Base-by-base conservation (phyloP, 2,113 vertebrate genomes). In the Lamprologus lemairii region DNA sequence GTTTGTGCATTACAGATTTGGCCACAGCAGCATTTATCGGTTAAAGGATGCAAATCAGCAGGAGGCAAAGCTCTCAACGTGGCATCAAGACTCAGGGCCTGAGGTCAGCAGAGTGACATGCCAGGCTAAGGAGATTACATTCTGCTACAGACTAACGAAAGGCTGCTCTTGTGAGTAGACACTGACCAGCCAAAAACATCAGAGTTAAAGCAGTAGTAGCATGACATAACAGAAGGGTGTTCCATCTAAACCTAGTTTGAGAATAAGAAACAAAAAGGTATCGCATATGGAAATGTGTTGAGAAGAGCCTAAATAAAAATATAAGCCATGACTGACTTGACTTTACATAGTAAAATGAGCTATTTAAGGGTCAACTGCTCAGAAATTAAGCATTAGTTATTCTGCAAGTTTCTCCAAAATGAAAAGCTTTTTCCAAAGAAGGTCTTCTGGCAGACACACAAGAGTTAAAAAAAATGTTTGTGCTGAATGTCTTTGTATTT, bases 61-160 rank as follows among this genome's bases (percentile, higher is more conserved):
- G 84, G 85, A 88, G 83, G 81, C 83, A 94, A 94, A 94, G 86
- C 87, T 75, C 58, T 85, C 80, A 51, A 84, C 75, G 55, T 65
- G 65, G 83, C 81, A 89, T 40, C 90, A 71, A 80, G 87, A 87
- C 87, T 88, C 83, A 58, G 35, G 94, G 90, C 63, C 82, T 60
- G 85, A 91, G 94, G 93, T 96, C 93, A 95, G 83, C 37, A 5
- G 57, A 86, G 88, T 88, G 92, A 90, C 94, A 91, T 93, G 93
- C 89, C 92, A 95, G 84, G 91, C 93, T 96, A 95, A 95, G 91
- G 87, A 94, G 95, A 94, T 96, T 95, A 95, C 83, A 85, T 81
- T 57, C 88, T 40, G 63, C 87, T 83, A 35, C 81, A 89, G 78
- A 82, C 80, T 47, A 88, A 87, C 86, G 79, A 80, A 71, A 80